phyloP scores from a whole-genome alignment of 2,113 vertebrate genomes.

The Pachycephala philippinensis region DNA sequence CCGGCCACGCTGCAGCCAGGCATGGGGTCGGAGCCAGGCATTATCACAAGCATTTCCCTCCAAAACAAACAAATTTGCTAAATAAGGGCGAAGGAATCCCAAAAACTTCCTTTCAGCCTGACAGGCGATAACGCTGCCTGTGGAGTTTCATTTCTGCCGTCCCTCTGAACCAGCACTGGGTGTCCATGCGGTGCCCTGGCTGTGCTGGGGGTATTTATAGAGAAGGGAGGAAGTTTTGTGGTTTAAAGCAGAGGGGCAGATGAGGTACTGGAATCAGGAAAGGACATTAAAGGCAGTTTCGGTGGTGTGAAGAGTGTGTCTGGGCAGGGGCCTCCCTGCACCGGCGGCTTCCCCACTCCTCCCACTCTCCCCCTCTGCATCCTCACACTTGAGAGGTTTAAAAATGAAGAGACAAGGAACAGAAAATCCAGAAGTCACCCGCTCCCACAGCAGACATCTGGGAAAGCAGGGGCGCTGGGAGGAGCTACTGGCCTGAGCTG shows the following conservation, averaged over 20 bases:
- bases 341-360: fast-evolving
- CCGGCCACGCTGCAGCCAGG: neutral
- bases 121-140: fast-evolving
- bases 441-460: neutral
- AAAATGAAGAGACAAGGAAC: neutral
- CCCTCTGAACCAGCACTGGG: neutral
- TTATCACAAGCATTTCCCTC: neutral
- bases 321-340: neutral
- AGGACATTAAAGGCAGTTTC: neutral
- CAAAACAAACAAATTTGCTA: neutral
- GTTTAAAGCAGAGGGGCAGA: neutral
- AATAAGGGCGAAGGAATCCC: neutral
- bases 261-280: neutral
- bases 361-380: neutral
- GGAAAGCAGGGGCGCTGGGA: neutral
- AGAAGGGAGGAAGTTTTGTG: neutral
- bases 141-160: neutral
- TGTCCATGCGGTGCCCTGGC: fast-evolving
- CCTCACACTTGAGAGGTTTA: neutral
- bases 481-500: neutral
- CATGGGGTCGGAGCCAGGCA: fast-evolving
- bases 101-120: neutral
- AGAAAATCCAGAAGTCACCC: neutral
- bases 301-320: fast-evolving
- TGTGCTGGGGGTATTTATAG: neutral